phyloP scores from a whole-genome alignment of 2,113 vertebrate species.

The Ageneiosus marmoratus region DNA sequence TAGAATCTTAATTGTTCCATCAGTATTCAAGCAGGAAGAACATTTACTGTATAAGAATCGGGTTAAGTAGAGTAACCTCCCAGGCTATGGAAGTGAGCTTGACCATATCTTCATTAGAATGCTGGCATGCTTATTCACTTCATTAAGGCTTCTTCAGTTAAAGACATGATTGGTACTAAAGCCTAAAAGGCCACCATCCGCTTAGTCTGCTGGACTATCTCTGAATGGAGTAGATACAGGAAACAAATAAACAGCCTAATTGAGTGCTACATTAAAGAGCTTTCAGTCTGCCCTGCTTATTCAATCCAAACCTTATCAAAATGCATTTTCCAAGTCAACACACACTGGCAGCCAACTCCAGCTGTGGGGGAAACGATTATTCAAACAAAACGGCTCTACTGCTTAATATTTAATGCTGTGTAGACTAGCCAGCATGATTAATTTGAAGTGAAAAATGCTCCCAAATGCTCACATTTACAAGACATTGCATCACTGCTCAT shows the following conservation, averaged over 20 bases:
- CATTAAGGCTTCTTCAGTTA: conserved; percentile 26
- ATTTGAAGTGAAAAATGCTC: conserved; percentile 43
- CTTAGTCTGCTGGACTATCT: neutral
- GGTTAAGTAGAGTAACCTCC: conserved; percentile 14
- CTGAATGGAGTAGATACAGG: neutral
- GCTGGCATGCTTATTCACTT: conserved; percentile 20
- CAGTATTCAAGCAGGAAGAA: conserved; percentile 22
- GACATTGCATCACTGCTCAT: conserved; percentile 36
- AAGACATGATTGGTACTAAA: conserved; percentile 7
- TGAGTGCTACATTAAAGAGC: neutral
- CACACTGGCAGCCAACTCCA: conserved; percentile 39
- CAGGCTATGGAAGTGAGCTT: conserved; percentile 24
- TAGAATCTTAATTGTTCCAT: conserved; percentile 18
- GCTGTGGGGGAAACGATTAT: conserved; percentile 45
- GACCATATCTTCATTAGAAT: conserved; percentile 37
- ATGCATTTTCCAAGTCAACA: conserved; percentile 37
- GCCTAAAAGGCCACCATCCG: conserved; percentile 15
- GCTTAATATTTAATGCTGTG: conserved; percentile 42
- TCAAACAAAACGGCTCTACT: conserved; percentile 37
- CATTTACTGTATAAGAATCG: conserved; percentile 26
- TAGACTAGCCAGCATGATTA: conserved; percentile 26
- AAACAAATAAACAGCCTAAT: conserved; percentile 25
- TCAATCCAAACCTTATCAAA: conserved; percentile 45
- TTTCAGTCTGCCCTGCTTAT: conserved; percentile 37
- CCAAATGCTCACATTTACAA: conserved; percentile 36